Percentiles rank a stretch among this genome's conserved stretches.
These are phyloP conservation scores for Eledona agricola DNA, from an alignment of 2,888 invertebrate species.

Conservation along the genomic window DNA sequence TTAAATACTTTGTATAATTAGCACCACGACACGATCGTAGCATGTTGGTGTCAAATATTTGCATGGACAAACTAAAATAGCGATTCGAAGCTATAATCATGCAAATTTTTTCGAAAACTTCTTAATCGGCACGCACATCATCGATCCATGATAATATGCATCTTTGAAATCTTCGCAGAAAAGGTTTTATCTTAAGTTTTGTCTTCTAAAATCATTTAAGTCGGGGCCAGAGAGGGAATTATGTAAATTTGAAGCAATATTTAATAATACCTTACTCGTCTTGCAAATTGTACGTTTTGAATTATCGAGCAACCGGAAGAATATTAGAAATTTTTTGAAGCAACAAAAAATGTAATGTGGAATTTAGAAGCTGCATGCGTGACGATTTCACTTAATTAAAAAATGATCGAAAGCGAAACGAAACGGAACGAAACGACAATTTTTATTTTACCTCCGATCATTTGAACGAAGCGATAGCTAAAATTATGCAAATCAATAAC, in stretches of 20 bases:
- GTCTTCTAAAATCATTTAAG: slow-evolving; percentile 35
- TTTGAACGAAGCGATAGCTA: slow-evolving; percentile 9
- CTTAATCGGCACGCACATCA: slow-evolving; percentile 32
- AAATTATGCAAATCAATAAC: slow-evolving; percentile 32
- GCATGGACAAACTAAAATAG: slow-evolving; percentile 6
- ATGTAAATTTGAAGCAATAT: slow-evolving; percentile 38
- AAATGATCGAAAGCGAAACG: slow-evolving; percentile 5
- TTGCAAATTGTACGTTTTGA: slow-evolving; percentile 32
- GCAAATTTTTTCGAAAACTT: slow-evolving; percentile 33
- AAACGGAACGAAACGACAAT: slow-evolving; percentile 14
- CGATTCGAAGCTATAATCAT: slow-evolving; percentile 30
- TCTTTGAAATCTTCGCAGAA: slow-evolving; percentile 23
- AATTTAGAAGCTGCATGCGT: slow-evolving; percentile 13
- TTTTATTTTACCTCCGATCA: slow-evolving; percentile 16
- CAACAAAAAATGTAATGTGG: slow-evolving; percentile 4
- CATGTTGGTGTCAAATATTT: slow-evolving; percentile 29
- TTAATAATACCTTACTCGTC: slow-evolving; percentile 33
- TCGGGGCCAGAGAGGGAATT: slow-evolving; percentile 36
- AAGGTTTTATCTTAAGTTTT: slow-evolving; percentile 33
- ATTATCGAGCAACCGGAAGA: slow-evolving; percentile 16
- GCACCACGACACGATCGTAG: slow-evolving; percentile 32
- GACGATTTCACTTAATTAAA: slow-evolving; percentile 18
- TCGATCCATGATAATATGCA: slow-evolving; percentile 24
- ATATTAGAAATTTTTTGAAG: slow-evolving; percentile 22
- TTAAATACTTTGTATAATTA: slow-evolving; percentile 46